Evolutionary conservation across 2,113 vertebrate genomes (phyloP).

Genomic region (Fulmarus glacialis): DNA sequence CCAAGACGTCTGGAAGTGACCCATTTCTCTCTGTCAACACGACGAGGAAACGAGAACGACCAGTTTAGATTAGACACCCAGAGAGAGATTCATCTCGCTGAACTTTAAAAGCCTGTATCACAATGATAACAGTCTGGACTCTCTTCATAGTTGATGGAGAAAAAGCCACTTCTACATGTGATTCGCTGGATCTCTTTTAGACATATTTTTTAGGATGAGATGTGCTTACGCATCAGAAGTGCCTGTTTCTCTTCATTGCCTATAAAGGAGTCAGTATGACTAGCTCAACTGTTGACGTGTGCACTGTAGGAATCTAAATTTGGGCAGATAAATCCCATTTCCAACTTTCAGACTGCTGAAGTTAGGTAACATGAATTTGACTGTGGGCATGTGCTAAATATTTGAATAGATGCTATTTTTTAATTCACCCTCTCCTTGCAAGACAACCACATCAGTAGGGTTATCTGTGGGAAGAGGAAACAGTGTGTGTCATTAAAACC

Average conservation of each 20-base stretch:
- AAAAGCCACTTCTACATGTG: background rate
- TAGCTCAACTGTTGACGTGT: conserved; percentile 63
- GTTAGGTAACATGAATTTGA: conserved; percentile 59
- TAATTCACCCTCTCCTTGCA: conserved; percentile 48
- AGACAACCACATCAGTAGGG: conserved; percentile 38
- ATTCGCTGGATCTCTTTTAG: background rate
- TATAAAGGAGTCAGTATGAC: conserved; percentile 57
- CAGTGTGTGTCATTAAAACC: conserved; percentile 38
- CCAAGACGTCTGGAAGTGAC: background rate
- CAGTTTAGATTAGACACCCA: background rate
- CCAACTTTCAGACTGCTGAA: conserved; percentile 50
- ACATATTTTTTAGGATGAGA: conserved; percentile 33
- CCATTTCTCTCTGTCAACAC: background rate
- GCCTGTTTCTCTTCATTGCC: conserved; percentile 45
- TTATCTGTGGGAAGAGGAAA: conserved; percentile 65
- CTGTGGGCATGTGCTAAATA: conserved; percentile 61
- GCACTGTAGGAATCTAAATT: conserved; percentile 58
- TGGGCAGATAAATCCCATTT: conserved; percentile 51
- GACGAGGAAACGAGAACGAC: accelerated
- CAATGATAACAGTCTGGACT: background rate
- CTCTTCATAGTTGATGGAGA: background rate
- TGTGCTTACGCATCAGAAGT: conserved; percentile 65
- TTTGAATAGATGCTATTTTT: conserved; percentile 61
- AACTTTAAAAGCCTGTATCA: background rate
- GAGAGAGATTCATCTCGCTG: background rate